Base-by-base conservation (phyloP, 2,888 invertebrate genomes). In the Nowickia ferox region DNA sequence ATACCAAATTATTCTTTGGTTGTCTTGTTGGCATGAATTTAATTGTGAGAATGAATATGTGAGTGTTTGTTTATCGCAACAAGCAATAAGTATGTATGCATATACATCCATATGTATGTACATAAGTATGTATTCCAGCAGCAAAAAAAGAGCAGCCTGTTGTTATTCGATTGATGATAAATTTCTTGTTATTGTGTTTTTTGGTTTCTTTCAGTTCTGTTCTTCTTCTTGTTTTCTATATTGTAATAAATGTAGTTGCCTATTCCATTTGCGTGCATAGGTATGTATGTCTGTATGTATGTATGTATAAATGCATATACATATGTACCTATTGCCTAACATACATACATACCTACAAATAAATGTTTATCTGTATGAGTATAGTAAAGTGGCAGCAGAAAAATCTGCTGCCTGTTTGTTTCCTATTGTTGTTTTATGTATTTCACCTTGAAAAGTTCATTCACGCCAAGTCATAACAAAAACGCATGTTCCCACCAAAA, bases 371-470 rank as follows among this genome's bases (percentile, higher is more conserved):
- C 19, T 53, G n/a, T 76, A 15, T 65, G 22, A 17, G 71, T 75
- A n/a, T 51, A 42, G 51, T n/a, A 22, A 22, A 63, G 63, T 57
- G 46, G 55, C 44, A 57, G 57, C 57, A 77, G 17, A 38, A 68
- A 48, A 17, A 19, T 38, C 68, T 68, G 65, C 51, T 65, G 42
- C 59, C 30, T 78, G 30, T 65, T 53, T 76, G 30, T 65, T 75
- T 57, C 55, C 63, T 75, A 55, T 46, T 82, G 63, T 83, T 79
- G 19, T 79, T 76, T 77, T 86, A 71, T 89, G 87, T 90, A 89
- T 90, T 91, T 91, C 91, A 91, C 90, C 90, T 90, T 91, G 90
- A 91, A 91, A 91, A 91, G 90, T 91, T 91, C 90, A 91, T 91
- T 91, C 90, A 91, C 90, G 90, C 88, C 85, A 77, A 75, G 78